Evolutionary conservation across 2,113 vertebrate genomes (phyloP).

Genomic region (Pterocles gutturalis): DNA sequence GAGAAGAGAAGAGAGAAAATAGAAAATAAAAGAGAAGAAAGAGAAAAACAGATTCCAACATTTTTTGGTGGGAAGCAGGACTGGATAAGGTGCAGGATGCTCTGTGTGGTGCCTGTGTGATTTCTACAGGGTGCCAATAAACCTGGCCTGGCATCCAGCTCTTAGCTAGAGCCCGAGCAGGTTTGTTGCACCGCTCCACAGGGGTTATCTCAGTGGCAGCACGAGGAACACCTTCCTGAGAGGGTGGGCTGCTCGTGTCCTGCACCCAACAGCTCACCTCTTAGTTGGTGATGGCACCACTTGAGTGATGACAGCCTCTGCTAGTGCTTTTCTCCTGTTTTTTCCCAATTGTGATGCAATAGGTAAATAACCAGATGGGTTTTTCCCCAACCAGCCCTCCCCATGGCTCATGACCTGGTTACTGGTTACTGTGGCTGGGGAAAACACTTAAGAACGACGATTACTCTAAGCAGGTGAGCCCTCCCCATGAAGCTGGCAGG

Average conservation of each 20-base stretch:
- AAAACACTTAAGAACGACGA: neutral
- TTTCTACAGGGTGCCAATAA: neutral
- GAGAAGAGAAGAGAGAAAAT: no score
- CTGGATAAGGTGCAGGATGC: neutral
- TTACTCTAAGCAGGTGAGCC: neutral
- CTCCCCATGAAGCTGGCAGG: neutral
- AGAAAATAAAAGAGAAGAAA: no score
- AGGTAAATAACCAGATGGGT: neutral
- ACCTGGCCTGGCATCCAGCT: neutral
- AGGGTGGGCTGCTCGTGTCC: neutral
- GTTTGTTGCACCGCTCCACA: neutral
- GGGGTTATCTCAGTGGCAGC: neutral
- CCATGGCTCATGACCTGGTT: neutral
- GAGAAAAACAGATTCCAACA: neutral
- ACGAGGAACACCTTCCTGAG: neutral
- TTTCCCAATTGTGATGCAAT: accelerated
- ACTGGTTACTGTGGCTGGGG: neutral
- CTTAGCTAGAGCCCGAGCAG: neutral
- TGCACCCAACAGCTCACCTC: neutral
- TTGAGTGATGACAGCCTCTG: neutral
- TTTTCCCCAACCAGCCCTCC: neutral
- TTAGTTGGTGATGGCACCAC: neutral
- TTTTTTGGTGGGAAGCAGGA: neutral
- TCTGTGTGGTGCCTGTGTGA: neutral
- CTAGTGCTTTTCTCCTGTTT: neutral